A percentile compares a stretch with the other conserved stretches of the same genome.
phyloP scores from a whole-genome alignment of 2,888 invertebrate species.

The Dysmachus trigonus region DNA sequence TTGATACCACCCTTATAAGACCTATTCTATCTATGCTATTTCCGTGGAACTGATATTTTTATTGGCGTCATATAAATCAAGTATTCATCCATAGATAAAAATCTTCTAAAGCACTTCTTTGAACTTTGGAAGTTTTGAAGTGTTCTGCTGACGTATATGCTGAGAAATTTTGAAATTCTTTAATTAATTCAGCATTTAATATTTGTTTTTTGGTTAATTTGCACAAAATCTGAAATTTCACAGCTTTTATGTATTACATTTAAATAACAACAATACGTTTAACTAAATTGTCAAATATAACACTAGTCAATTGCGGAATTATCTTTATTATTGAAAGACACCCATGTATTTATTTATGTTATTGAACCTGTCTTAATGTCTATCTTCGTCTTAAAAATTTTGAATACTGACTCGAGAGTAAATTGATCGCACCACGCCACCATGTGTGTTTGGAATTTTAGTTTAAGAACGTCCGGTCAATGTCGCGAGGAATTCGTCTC shows the following conservation, averaged over 20 bases:
- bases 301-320: background rate
- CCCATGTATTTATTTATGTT: background rate
- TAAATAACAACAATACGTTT: background rate
- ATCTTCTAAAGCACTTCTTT: background rate
- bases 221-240: no score
- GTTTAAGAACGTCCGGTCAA: background rate
- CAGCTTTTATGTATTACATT: no score
- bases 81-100: background rate
- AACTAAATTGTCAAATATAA: background rate
- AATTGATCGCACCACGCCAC: background rate
- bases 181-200: background rate
- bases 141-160: background rate
- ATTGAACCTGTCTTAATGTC: background rate
- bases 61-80: background rate
- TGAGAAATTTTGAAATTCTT: background rate
- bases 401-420: background rate
- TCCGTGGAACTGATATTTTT: background rate
- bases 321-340: background rate
- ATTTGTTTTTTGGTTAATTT: no score
- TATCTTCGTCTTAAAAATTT: background rate
- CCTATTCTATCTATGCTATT: background rate
- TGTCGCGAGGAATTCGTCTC: background rate
- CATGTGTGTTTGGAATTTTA: background rate
- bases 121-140: background rate
- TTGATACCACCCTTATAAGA: no score